These are phyloP conservation scores for Desoria tigrina DNA, from an alignment of 2,888 invertebrate species.

Conservation along the genomic window DNA sequence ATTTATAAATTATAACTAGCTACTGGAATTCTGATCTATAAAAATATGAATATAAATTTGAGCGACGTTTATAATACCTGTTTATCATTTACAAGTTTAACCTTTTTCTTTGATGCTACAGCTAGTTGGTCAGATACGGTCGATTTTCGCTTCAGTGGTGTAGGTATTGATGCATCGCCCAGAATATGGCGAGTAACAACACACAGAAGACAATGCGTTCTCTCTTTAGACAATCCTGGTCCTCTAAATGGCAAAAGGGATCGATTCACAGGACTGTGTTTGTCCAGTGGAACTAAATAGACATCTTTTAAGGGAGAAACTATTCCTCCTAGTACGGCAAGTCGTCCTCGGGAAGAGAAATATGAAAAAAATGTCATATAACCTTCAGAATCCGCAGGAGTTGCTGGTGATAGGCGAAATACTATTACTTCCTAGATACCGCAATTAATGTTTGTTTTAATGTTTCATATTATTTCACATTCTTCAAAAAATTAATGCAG, in stretches of 20 bases:
- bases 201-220: conserved; percentile 50
- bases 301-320: conserved; percentile 82
- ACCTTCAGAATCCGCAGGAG: conserved; percentile 78
- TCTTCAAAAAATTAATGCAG: background rate
- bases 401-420: conserved; percentile 75
- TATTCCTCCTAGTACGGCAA: conserved; percentile 77
- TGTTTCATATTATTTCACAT: background rate
- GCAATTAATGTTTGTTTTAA: background rate
- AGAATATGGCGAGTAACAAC: conserved; percentile 47
- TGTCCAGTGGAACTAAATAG: conserved; percentile 83
- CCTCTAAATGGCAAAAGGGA: conserved; percentile 68
- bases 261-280: conserved; percentile 70
- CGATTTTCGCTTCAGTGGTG: conserved; percentile 33
- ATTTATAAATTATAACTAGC: no score
- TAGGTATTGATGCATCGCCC: conserved; percentile 2
- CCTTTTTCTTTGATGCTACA: conserved; percentile 31
- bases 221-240: conserved; percentile 62
- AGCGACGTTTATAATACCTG: no score
- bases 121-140: background rate
- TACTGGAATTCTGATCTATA: background rate
- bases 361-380: conserved; percentile 86
- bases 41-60: no score
- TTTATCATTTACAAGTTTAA: conserved; percentile 22
- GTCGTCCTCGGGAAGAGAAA: conserved; percentile 70
- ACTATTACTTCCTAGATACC: conserved; percentile 71